Evolutionary conservation across 2,113 vertebrate genomes (phyloP).

Genomic region (Larimichthys polyactis): DNA sequence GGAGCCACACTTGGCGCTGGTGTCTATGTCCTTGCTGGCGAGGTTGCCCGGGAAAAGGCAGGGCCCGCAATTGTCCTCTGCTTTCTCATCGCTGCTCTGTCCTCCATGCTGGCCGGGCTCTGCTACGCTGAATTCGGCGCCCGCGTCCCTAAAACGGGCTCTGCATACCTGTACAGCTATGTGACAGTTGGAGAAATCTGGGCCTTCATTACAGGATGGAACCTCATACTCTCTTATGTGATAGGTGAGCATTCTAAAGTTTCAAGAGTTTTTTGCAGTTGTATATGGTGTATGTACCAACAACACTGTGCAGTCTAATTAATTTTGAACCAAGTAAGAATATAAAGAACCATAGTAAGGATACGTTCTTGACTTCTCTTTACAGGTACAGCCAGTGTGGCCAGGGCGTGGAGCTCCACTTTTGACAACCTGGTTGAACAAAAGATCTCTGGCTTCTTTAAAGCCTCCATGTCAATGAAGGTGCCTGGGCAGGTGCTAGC

Average conservation of each 20-base stretch:
- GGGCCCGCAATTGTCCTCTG: slow-evolving; percentile 95
- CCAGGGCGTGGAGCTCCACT: slow-evolving; percentile 93
- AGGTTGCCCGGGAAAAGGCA: slow-evolving; percentile 92
- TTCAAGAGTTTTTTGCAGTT: background rate
- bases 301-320: background rate
- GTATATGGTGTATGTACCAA: background rate
- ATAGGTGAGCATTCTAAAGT: slow-evolving; percentile 87
- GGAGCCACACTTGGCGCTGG: slow-evolving; percentile 95
- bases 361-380: background rate
- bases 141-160: slow-evolving; percentile 94
- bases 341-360: background rate
- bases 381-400: slow-evolving; percentile 93
- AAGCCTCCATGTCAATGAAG: slow-evolving; percentile 82
- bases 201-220: slow-evolving; percentile 98
- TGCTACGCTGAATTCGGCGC: slow-evolving; percentile 98
- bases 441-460: slow-evolving; percentile 90
- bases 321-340: background rate
- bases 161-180: slow-evolving; percentile 97
- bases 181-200: slow-evolving; percentile 97
- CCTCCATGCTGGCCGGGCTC: slow-evolving; percentile 94
- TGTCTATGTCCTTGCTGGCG: slow-evolving; percentile 93
- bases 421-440: slow-evolving; percentile 94
- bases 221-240: slow-evolving; percentile 97
- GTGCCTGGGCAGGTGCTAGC: slow-evolving; percentile 87
- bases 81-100: slow-evolving; percentile 93